Evolutionary conservation across 2,888 invertebrate species (phyloP), one percentile per base, ranked within the genome.

Genomic region (Xestobium rufovillosum): DNA sequence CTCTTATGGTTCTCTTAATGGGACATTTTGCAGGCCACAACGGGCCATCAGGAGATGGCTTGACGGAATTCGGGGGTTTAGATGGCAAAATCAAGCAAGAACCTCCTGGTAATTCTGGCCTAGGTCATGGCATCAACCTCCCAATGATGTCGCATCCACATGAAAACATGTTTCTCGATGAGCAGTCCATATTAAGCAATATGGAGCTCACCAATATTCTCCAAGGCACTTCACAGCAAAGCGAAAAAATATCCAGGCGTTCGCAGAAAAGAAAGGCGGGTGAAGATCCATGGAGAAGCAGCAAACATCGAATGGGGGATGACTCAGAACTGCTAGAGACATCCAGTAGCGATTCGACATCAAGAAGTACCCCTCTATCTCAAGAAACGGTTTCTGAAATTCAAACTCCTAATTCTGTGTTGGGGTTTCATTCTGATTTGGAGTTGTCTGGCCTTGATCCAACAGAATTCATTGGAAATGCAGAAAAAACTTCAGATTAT

Each of bases 391-490:
- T 60, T 2, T 64, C 65, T 28, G 73, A 73, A 35, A 64, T 66
- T 8, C 65, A 67, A 3, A 72, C 71, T 0, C 70, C 72, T 0
- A 70, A 69, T 4, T 38, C 19, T 69, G 69, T 43, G 48, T 70
- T 71, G 53, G 76, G 75, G 56, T 74, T 76, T 60, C 70, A 72
- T 4, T 75, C 76, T 1, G 77, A 77, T 49, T 51, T 78, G 36
- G 80, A 80, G 47, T 64, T 80, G 31, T 75, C 78, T 1, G 75
- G 68, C 4, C 65, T 79, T 52, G 80, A 80, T 49, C 68, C 76
- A 0, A 65, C 71, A 0, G 80, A 80, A 41, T 67, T 75, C 1
- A 47, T 75, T 2, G 67, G 66, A 1, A 63, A 60, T 2, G 59
- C 64, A 2, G 71, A 71, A 3, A 72, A 70, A 44, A 41, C 46